Base-by-base conservation (phyloP, 2,797 vertebrate species). In the Antennarius maculatus region DNA sequence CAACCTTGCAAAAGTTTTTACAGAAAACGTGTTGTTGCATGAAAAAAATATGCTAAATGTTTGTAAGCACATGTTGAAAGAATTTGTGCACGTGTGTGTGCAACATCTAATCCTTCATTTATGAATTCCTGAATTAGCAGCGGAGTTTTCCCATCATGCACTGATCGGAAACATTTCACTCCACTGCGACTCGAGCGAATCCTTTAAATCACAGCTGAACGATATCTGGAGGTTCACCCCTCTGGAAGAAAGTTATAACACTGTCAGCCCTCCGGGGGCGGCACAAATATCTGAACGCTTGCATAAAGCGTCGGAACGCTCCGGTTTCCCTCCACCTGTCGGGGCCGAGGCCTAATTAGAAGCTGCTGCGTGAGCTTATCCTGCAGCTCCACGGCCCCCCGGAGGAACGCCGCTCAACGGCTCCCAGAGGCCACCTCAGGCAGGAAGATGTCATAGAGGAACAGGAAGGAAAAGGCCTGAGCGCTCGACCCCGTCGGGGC, bases 381-480 rank as follows among this genome's bases (percentile, higher is more conserved):
- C 70, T 81, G 80, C 56, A 69, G 63, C 59, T 71, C 63, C 2
- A 9, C 65, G 53, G 74, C 55, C 70, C 55, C 70, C 65, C 1
- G 39, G 53, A 0, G 57, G 78, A 85, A 73, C 84, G 74, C 69
- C 58, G n/a, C 47, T 79, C 71, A 84, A 87, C 76, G 83, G 71
- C 78, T 88, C 86, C 86, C 88, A 74, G 52, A 71, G 86, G 86
- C 47, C 57, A 46, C 61, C 49, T 16, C 43, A 92, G 92, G 94
- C 95, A 95, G 95, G 95, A 96, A 96, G 94, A 95, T 96, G 94
- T 95, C 94, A 94, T 93, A 92, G 92, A 85, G 92, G 91, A 91
- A 93, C 94, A 94, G 95, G 95, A 95, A 95, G 95, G 95, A 95
- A 95, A 95, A 94, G 93, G 93, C 92, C 94, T 88, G 91, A 93